A percentile compares a stretch with the other conserved stretches of the same genome.
Evolutionary conservation across 37 sponge, comb jelly and placozoan species (phyloP).

Genomic region (Beroe forskalii): DNA sequence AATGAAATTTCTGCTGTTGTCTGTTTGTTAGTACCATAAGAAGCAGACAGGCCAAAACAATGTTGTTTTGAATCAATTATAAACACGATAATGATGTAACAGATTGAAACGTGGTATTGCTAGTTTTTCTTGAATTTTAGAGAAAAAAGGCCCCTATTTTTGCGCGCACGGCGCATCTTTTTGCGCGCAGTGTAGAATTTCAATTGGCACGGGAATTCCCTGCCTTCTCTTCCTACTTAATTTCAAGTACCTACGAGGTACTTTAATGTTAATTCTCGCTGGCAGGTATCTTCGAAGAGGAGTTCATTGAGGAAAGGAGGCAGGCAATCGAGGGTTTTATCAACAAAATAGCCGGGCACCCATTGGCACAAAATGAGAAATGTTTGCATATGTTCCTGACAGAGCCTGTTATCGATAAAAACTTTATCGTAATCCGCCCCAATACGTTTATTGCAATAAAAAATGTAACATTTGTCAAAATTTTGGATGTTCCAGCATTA

Average conservation of each 20-base stretch:
- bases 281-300: conserved; percentile 91
- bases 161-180: not conserved
- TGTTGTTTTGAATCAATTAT: too few species aligned
- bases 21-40: too few species aligned
- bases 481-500: too few species aligned
- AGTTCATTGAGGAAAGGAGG: conserved; percentile 91
- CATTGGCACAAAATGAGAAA: conserved; percentile 93
- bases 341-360: conserved; percentile 98
- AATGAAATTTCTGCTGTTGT: too few species aligned
- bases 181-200: not conserved
- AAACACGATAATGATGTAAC: too few species aligned
- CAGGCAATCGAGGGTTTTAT: conserved; percentile 88
- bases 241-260: not conserved
- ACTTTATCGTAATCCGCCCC: too few species aligned
- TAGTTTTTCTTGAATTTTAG: too few species aligned
- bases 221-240: not conserved
- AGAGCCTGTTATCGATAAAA: conserved; percentile 76
- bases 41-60: too few species aligned
- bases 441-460: too few species aligned
- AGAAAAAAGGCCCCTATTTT: not conserved
- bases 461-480: too few species aligned
- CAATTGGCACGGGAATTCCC: not conserved
- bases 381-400: conserved; percentile 98
- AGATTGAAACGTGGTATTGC: not conserved
- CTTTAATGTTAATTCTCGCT: not conserved